Conservation (phyloP, 2,113 vertebrate genomes). For the Lamprologus speciosus region DNA sequence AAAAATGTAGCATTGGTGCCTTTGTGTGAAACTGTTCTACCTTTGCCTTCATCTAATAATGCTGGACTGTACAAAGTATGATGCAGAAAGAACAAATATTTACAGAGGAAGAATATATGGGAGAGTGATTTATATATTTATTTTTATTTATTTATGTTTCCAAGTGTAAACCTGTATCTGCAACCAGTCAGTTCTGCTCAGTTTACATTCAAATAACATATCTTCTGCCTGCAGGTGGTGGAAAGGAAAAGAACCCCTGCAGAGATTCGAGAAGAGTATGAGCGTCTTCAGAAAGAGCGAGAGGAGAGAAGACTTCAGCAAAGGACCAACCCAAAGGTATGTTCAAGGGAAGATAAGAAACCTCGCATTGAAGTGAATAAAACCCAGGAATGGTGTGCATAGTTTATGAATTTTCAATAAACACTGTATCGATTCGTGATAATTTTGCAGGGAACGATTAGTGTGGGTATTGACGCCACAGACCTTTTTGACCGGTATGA, state of each 20-base stretch:
- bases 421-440: background rate
- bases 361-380: background rate
- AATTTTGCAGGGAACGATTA: slow-evolving; percentile 84
- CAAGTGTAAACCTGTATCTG: background rate
- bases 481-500: slow-evolving; percentile 97
- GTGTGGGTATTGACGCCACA: slow-evolving; percentile 93
- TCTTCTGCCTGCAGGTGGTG: slow-evolving; percentile 77
- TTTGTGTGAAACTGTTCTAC: background rate
- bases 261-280: slow-evolving; percentile 95
- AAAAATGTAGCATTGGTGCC: background rate
- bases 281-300: slow-evolving; percentile 88
- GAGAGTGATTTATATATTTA: background rate
- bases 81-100: background rate
- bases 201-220: background rate
- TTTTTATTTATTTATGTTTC: background rate
- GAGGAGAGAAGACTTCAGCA: slow-evolving; percentile 92
- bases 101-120: background rate
- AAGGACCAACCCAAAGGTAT: slow-evolving; percentile 95
- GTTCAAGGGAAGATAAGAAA: background rate
- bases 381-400: background rate
- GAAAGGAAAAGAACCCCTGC: slow-evolving; percentile 89
- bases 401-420: background rate
- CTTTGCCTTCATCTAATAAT: background rate
- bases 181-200: background rate
- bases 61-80: background rate